These are phyloP conservation scores for Pantherophis guttatus DNA, from an alignment of 2,113 vertebrate genomes.

Conservation along the genomic window DNA sequence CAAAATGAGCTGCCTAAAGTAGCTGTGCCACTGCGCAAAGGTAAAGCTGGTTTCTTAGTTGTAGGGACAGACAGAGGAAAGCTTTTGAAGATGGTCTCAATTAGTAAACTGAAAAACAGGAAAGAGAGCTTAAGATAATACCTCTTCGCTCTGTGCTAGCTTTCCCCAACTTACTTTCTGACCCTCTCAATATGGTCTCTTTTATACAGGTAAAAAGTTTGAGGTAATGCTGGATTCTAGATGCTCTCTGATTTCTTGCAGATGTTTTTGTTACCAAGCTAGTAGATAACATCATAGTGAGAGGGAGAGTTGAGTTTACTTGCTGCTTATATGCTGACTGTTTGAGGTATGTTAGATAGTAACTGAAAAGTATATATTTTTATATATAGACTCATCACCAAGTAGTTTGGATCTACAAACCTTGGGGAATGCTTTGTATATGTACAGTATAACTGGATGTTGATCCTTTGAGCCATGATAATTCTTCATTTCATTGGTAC, in stretches of 20 bases:
- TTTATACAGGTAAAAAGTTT: not conserved
- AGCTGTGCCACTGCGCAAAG: not conserved
- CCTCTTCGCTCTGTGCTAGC: not conserved
- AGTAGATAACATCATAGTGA: not conserved
- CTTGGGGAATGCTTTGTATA: not conserved
- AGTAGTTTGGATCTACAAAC: not conserved
- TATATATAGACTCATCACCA: not conserved
- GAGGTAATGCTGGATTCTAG: not conserved
- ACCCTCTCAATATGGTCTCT: not conserved
- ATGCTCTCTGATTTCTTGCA: not conserved
- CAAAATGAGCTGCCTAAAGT: not conserved
- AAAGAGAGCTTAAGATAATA: not conserved
- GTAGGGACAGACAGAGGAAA: not conserved
- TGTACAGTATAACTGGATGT: not conserved
- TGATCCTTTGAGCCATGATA: not conserved
- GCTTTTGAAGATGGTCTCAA: not conserved
- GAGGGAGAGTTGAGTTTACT: not conserved
- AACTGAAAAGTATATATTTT: not conserved
- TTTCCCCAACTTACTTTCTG: not conserved
- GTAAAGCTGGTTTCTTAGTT: not conserved
- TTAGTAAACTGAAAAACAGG: not conserved
- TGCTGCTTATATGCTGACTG: not conserved
- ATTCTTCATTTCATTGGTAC: not conserved
- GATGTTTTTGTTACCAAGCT: not conserved
- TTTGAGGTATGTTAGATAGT: not conserved